These are phyloP conservation scores for Erannis defoliaria DNA, from an alignment of 2,888 invertebrate species.

Conservation along the genomic window DNA sequence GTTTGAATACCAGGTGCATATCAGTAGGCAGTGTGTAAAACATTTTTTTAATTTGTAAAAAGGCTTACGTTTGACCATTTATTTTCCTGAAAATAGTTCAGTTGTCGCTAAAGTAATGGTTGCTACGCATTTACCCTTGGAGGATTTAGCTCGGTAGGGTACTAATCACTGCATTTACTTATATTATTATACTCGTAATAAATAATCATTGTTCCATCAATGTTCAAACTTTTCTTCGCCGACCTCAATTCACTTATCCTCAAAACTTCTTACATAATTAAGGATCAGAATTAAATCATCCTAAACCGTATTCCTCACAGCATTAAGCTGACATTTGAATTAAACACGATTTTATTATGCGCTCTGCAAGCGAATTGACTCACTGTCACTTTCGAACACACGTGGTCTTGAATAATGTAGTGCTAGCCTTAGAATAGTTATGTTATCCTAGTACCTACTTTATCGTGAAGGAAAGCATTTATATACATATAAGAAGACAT, in stretches of 20 bases:
- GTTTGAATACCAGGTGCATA: too few species aligned
- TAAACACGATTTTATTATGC: conserved; percentile 31
- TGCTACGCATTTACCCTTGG: too few species aligned
- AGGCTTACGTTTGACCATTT: too few species aligned
- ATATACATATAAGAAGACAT: neutral
- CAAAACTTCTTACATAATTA: conserved; percentile 8
- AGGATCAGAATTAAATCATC: conserved; percentile 8
- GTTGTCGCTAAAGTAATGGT: too few species aligned
- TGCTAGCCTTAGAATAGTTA: conserved; percentile 35
- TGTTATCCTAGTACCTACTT: conserved; percentile 47
- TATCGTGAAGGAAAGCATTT: conserved; percentile 18
- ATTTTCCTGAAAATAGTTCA: too few species aligned
- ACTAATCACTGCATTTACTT: too few species aligned
- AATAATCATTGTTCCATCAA: too few species aligned
- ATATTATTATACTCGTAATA: neutral
- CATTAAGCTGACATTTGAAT: conserved; percentile 28
- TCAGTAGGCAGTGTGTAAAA: too few species aligned
- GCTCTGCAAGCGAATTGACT: conserved; percentile 36
- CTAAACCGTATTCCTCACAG: conserved; percentile 16
- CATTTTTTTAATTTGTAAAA: too few species aligned
- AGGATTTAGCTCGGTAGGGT: too few species aligned
- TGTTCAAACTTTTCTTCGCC: neutral
- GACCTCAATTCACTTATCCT: conserved; percentile 5
- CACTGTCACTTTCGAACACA: conserved; percentile 50
- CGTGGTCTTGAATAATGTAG: conserved; percentile 42